Percentiles rank a stretch among this genome's conserved stretches.
Conservation (phyloP, 2,113 vertebrate species). For the Neotoma lepida region DNA sequence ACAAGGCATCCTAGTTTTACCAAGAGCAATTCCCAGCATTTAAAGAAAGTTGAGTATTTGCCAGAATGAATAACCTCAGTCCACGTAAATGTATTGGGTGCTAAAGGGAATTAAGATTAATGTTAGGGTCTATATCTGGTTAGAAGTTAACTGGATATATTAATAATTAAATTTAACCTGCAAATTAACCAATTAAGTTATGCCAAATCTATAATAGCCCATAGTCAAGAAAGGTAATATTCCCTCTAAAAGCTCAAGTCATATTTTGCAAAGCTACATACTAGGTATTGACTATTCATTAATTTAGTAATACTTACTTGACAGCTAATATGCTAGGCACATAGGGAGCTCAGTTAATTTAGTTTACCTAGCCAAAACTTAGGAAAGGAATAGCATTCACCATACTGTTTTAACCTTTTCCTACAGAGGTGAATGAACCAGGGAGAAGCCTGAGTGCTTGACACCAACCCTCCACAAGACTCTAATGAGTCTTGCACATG, state of each 20-base stretch:
- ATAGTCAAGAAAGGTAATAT: not conserved
- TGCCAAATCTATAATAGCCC: not conserved
- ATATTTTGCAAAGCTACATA: not conserved
- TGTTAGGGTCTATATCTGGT: not conserved
- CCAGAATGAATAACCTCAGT: conserved; percentile 7
- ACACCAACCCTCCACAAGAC: not conserved
- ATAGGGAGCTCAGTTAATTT: not conserved
- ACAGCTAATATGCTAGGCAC: not conserved
- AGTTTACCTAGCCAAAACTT: not conserved
- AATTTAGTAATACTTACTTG: not conserved
- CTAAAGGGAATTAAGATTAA: not conserved
- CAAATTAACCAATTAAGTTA: conserved; percentile 8
- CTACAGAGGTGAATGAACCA: not conserved
- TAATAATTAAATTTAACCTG: conserved; percentile 31
- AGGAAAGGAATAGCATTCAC: not conserved
- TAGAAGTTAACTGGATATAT: not conserved
- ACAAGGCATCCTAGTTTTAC: not conserved
- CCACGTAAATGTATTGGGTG: not conserved
- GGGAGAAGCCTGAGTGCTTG: not conserved
- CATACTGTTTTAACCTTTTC: not conserved
- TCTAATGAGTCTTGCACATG: not conserved
- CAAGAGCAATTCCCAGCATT: not conserved
- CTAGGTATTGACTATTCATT: not conserved
- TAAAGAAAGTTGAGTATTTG: not conserved
- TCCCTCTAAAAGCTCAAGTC: not conserved